Evolutionary conservation across 2,797 vertebrate genomes (phyloP).

Genomic region (Alca torda): DNA sequence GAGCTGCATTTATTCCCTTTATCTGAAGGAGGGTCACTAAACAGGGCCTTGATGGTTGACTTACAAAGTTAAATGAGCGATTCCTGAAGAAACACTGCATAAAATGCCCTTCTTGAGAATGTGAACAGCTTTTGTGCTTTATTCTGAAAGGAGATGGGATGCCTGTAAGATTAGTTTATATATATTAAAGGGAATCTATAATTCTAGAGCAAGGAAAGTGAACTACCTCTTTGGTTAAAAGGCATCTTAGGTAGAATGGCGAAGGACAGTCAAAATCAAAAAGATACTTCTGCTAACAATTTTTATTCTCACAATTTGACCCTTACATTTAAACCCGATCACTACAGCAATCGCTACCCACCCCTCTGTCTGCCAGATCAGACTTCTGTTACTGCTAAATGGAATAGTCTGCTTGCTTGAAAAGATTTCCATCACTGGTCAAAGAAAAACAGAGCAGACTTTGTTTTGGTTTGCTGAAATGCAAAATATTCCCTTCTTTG

Average conservation of each 20-base stretch:
- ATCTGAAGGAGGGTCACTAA: conserved; percentile 33
- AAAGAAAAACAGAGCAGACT: background rate
- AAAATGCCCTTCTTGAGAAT: background rate
- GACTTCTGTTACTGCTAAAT: background rate
- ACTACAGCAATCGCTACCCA: background rate
- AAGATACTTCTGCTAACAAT: background rate
- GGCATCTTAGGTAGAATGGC: background rate
- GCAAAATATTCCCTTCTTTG: conserved; percentile 44
- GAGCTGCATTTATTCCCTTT: conserved; percentile 19
- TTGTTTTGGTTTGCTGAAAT: conserved; percentile 37
- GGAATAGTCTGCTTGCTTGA: background rate
- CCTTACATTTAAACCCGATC: background rate
- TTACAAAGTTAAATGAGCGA: conserved; percentile 33
- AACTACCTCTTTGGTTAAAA: background rate
- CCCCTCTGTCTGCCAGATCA: background rate
- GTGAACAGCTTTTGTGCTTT: conserved; percentile 30
- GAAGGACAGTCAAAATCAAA: background rate
- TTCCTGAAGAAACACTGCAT: background rate
- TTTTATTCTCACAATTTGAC: background rate
- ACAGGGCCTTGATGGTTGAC: conserved; percentile 34
- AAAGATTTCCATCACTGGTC: background rate
- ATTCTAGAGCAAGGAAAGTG: background rate
- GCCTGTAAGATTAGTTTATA: background rate
- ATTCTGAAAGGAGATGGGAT: background rate
- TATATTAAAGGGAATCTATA: background rate